Evolutionary conservation across 2,113 vertebrate species (phyloP).

Genomic region (Aepyceros melampus): DNA sequence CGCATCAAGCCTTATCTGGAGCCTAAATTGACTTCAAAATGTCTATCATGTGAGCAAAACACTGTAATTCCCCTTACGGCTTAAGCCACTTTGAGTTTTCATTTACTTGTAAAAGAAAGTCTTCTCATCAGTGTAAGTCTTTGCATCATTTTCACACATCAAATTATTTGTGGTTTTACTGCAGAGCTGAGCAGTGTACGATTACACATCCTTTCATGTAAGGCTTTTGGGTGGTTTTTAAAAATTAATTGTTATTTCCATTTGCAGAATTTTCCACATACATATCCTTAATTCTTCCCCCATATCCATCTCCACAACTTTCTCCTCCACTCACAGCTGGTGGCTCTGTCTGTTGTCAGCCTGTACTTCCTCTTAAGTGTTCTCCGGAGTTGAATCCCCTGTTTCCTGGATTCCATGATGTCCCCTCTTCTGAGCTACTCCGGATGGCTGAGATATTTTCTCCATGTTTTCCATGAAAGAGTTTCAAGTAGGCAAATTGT

Average conservation of each 20-base stretch:
- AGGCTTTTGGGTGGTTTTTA: background rate
- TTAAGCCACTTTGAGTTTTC: conserved; percentile 6
- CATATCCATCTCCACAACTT: background rate
- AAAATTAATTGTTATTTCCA: background rate
- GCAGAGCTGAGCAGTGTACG: background rate
- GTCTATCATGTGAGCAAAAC: background rate
- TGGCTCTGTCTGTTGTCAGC: background rate
- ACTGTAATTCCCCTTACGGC: background rate
- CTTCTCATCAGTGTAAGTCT: background rate
- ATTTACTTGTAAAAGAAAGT: background rate
- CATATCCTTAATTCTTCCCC: background rate
- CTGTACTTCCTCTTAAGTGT: background rate
- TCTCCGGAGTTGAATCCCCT: background rate
- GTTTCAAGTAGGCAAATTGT: background rate
- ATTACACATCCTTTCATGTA: background rate
- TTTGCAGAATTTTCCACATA: background rate
- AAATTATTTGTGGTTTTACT: conserved; percentile 10
- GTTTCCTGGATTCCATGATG: background rate
- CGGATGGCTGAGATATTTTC: background rate
- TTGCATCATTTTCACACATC: background rate
- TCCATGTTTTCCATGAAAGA: background rate
- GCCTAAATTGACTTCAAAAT: background rate
- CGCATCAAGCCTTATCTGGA: background rate
- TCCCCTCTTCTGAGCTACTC: background rate
- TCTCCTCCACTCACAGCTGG: background rate